Conservation (phyloP, 2,888 invertebrate species). For the Cheilosia variabilis region DNA sequence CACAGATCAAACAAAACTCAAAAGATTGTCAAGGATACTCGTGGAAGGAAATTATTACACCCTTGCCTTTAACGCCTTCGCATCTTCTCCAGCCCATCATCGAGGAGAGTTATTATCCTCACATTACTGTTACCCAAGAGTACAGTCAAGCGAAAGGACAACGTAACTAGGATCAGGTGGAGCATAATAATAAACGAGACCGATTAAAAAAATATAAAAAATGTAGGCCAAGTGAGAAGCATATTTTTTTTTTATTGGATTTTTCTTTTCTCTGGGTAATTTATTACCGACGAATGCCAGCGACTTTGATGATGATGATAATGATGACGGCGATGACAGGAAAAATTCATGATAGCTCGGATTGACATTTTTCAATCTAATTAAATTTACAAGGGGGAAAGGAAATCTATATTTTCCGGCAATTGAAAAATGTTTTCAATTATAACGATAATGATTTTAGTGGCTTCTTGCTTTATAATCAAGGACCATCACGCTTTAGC, state of each 20-base stretch:
- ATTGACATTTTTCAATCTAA: slow-evolving; percentile 16
- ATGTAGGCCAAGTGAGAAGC: background rate
- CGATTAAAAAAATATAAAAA: slow-evolving; percentile 9
- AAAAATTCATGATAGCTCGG: slow-evolving; percentile 11
- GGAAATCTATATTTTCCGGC: too few relatives aligned
- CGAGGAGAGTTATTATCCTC: slow-evolving; percentile 5
- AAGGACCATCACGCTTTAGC: too few relatives aligned
- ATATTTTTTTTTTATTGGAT: background rate
- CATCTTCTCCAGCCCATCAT: background rate
- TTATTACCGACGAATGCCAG: slow-evolving; percentile 17
- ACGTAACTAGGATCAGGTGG: slow-evolving; percentile 30
- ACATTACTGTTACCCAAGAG: slow-evolving; percentile 18
- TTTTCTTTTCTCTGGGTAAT: slow-evolving; percentile 12
- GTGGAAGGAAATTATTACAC: slow-evolving; percentile 1
- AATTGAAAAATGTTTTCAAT: too few relatives aligned
- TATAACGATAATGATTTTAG: too few relatives aligned
- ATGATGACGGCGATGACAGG: background rate
- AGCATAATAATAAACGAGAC: slow-evolving; percentile 7
- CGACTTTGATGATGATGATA: slow-evolving; percentile 21
- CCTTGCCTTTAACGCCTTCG: background rate
- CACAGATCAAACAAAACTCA: slow-evolving; percentile 40
- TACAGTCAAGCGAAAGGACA: slow-evolving; percentile 26
- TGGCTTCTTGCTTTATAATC: too few relatives aligned
- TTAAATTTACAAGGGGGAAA: background rate
- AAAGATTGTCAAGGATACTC: slow-evolving; percentile 1